Evolutionary conservation across 2,113 vertebrate genomes (phyloP), one percentile per base, ranked within the genome.

Genomic region (Sturnus vulgaris): DNA sequence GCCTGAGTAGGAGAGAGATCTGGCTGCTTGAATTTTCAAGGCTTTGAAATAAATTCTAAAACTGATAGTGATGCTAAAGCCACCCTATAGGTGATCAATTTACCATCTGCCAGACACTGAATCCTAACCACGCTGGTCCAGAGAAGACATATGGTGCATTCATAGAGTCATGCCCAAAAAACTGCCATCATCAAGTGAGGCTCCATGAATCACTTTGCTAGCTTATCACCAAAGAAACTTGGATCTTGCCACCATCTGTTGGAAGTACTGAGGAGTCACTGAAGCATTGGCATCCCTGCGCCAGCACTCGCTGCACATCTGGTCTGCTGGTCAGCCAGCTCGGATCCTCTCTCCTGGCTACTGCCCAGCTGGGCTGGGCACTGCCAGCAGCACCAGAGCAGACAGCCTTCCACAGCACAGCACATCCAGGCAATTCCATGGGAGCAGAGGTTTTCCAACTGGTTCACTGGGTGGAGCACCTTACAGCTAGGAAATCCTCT

Each of bases 161-260:
- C 93, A 94, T 83, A 94, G 93, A 96, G 94, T 97, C 93, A 96
- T 92, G 88, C 95, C 95, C 95, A 96, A 96, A 96, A 95, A 97
- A 86, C 94, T 96, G 94, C 95, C 95, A 95, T 96, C 92, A 93
- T 95, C 95, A 81, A 96, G 93, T 61, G 80, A 90, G 93, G 90
- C 95, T 96, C 93, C 95, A 95, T 96, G 96, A 97, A 97, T 96
- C 95, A 97, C 93, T 96, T 96, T 95, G 90, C 93, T 93, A 94
- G 95, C 93, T 97, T 96, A 95, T 91, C 94, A 96, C 93, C 94
- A 96, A 97, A 96, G 90, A 96, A 96, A 93, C 90, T 95, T 96
- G 93, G 94, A 97, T 95, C 94, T 96, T 96, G 70, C 94, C 93
- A 96, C 93, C 93, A 97, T 95, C 96, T 95, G 94, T 90, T 96